Evolutionary conservation across 2,888 invertebrate genomes (phyloP), one percentile per base, ranked within the genome.

Genomic region (Lochmaea crataegi): DNA sequence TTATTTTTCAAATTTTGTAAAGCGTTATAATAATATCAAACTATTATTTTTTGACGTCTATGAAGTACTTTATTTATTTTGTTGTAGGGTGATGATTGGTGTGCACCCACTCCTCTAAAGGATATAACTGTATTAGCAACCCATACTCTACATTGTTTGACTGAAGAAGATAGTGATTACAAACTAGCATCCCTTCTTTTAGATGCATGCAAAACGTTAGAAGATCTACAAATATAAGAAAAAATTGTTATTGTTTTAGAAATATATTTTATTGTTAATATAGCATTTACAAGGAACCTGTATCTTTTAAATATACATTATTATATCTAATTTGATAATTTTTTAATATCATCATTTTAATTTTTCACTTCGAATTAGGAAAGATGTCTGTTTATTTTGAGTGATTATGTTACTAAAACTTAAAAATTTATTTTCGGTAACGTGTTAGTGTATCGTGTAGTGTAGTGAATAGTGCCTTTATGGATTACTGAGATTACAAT

Each of bases 131-230:
- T 83, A 65, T 82, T 90, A 69, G 82, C 88, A 12, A 85, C 84
- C 16, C 84, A 87, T 75, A 83, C 86, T 65, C 82, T 88, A 74
- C 80, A 85, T 72, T 88, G 86, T 79, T 82, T 90, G 53, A 82
- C 85, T 0, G 85, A 86, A 73, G 84, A 85, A 53, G 84, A 88
- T 71, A 79, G 82, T 57, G 85, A 87, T 66, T 80, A 87, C 68
- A 87, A 87, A 78, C 84, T 89, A 71, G 88, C 88, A 10, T 86
- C 85, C 68, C 86, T 88, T 82, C 85, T 90, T 84, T 85, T 87
- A 77, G 89, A 90, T 76, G 89, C 89, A 6, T 88, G 88, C 78
- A 78, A 79, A 26, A 83, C 83, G 14, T 80, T 87, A 68, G 82
- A 83, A 77, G 78, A 79, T 75, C 7, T 60, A 26, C 60, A 60